Percentiles rank a stretch among this genome's conserved stretches.
These are phyloP conservation scores for Sebastes minor DNA, from an alignment of 2,797 vertebrate species.

Conservation along the genomic window DNA sequence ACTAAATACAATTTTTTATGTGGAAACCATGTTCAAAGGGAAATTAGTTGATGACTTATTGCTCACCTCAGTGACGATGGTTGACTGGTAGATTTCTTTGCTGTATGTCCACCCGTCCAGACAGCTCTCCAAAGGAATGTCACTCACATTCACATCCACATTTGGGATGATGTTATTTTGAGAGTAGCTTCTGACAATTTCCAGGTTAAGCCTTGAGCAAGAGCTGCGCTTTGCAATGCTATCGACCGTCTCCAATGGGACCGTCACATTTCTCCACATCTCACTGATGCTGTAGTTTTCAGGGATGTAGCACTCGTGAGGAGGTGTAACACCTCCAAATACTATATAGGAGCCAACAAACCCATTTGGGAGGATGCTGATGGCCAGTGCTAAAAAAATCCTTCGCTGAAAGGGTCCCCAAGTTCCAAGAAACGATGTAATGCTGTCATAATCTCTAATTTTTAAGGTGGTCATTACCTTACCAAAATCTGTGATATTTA, in stretches of 20 bases:
- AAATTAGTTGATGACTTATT: neutral
- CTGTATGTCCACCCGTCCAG: slow-evolving; percentile 84
- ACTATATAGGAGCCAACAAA: slow-evolving; percentile 81
- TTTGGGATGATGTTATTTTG: slow-evolving; percentile 74
- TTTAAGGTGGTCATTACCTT: neutral
- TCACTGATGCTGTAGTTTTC: slow-evolving; percentile 78
- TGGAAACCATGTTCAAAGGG: neutral
- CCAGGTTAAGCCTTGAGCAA: slow-evolving; percentile 84
- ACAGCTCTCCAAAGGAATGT: slow-evolving; percentile 81
- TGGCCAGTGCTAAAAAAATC: slow-evolving; percentile 86
- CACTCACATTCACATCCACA: slow-evolving; percentile 80
- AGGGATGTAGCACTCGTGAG: slow-evolving; percentile 85
- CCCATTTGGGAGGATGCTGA: slow-evolving; percentile 89
- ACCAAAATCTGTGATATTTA: neutral
- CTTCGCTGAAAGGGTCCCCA: slow-evolving; percentile 86
- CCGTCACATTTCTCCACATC: slow-evolving; percentile 83
- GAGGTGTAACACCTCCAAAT: slow-evolving; percentile 81
- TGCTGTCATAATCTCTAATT: slow-evolving; percentile 82
- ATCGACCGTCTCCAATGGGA: slow-evolving; percentile 76
- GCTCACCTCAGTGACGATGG: slow-evolving; percentile 83
- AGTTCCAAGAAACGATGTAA: slow-evolving; percentile 82
- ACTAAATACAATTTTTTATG: neutral
- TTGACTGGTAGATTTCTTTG: slow-evolving; percentile 77
- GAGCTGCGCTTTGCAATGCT: slow-evolving; percentile 58
- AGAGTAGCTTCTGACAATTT: slow-evolving; percentile 79